phyloP scores from a whole-genome alignment of 2,888 invertebrate species.

The Ochropleura plecta region DNA sequence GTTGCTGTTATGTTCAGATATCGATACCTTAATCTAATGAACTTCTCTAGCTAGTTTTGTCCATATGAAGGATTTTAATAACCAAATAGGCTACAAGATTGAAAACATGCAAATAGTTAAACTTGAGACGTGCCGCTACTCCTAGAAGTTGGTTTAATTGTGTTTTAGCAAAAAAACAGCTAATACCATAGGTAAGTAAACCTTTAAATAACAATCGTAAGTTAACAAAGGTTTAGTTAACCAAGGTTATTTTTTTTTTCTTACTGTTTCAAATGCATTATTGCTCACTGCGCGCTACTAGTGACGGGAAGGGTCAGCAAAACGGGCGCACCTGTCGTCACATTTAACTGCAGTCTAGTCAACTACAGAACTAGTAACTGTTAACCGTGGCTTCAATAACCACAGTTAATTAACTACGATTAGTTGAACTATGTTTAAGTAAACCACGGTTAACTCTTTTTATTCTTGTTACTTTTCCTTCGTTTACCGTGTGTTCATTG shows the following conservation, averaged over 20 bases:
- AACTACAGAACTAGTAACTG: neutral
- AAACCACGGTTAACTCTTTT: conserved; percentile 28
- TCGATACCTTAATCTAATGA: too few relatives aligned
- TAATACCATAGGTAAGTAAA: neutral
- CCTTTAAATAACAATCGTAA: too few relatives aligned
- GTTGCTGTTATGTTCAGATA: too few relatives aligned
- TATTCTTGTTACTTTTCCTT: neutral
- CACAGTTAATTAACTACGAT: neutral
- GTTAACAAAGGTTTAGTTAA: too few relatives aligned
- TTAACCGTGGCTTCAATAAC: neutral
- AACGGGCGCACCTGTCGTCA: neutral
- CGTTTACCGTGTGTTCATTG: conserved; percentile 64
- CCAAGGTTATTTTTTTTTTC: neutral
- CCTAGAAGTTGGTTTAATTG: neutral
- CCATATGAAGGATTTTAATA: too few relatives aligned
- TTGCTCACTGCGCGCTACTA: neutral
- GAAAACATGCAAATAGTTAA: neutral
- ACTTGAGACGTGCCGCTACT: conserved; percentile 6
- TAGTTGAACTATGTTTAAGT: neutral
- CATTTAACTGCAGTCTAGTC: neutral
- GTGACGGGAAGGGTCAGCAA: neutral
- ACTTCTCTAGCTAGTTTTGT: too few relatives aligned
- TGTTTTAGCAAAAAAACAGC: neutral
- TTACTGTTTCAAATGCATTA: neutral
- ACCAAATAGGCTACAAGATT: too few relatives aligned